These are phyloP conservation scores for Drosophila borborema DNA, from an alignment of 2,888 invertebrate genomes.

Conservation along the genomic window DNA sequence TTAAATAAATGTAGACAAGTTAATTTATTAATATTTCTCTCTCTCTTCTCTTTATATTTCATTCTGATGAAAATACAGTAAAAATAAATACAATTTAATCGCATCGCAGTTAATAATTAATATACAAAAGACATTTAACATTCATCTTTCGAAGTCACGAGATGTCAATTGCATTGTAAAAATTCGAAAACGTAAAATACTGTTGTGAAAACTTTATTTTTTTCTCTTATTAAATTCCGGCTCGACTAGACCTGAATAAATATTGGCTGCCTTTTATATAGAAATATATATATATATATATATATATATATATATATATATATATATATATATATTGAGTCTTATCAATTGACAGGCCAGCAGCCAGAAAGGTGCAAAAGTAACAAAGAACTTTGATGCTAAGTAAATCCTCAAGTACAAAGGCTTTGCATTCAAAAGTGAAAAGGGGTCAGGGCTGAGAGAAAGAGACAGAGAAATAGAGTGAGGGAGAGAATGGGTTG, in stretches of 20 bases:
- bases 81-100: neutral
- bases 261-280: slow-evolving; percentile 32
- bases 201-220: neutral
- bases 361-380: slow-evolving; percentile 40
- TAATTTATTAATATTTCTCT: too few species aligned
- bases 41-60: too few species aligned
- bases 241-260: slow-evolving; percentile 32
- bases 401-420: slow-evolving; percentile 47
- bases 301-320: neutral
- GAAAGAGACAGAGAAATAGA: neutral
- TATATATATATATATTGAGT: neutral
- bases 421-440: slow-evolving; percentile 37
- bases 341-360: slow-evolving; percentile 45
- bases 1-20: too few species aligned
- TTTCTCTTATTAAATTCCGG: slow-evolving; percentile 2
- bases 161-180: slow-evolving; percentile 3
- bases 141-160: neutral
- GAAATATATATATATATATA: neutral
- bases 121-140: neutral
- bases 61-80: neutral
- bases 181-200: neutral
- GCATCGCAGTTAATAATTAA: neutral
- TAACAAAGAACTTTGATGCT: slow-evolving; percentile 30
- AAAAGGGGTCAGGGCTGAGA: slow-evolving; percentile 5
- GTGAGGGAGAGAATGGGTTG: neutral